A percentile compares a stretch with the other conserved stretches of the same genome.
Evolutionary conservation across 2,888 invertebrate genomes (phyloP).

Genomic region (Myopa tessellatipennis): DNA sequence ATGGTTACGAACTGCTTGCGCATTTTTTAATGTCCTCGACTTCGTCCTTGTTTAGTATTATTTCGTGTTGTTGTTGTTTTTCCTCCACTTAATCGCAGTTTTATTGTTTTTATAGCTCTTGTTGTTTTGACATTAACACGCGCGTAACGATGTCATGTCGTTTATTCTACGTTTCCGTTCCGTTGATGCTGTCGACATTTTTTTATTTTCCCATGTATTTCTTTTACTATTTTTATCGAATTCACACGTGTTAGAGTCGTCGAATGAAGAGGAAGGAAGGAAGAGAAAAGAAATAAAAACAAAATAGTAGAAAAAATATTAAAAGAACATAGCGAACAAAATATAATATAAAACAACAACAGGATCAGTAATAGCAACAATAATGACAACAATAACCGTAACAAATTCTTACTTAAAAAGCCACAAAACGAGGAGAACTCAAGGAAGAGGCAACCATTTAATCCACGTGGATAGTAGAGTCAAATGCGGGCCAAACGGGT

Average conservation of each 20-base stretch:
- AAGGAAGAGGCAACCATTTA: too few relatives aligned
- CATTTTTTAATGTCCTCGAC: not conserved
- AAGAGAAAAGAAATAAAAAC: constrained; percentile 30
- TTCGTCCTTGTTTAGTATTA: not conserved
- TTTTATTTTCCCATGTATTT: constrained; percentile 21
- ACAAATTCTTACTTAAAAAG: not conserved
- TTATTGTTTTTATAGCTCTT: not conserved
- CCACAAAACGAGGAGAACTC: too few relatives aligned
- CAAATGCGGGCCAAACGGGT: too few relatives aligned
- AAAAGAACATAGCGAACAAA: not conserved
- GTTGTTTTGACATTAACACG: constrained; percentile 24
- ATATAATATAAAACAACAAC: not conserved
- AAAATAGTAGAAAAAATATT: constrained; percentile 14
- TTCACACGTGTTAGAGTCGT: too few relatives aligned
- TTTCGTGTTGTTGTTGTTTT: not conserved
- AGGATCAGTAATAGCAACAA: not conserved
- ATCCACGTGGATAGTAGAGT: too few relatives aligned
- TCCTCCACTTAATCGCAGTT: not conserved
- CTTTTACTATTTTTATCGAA: constrained; percentile 36
- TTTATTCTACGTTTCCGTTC: constrained; percentile 12
- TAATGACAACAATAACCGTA: not conserved
- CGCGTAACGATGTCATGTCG: constrained; percentile 26
- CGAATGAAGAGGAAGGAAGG: constrained; percentile 24
- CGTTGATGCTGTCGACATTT: not conserved
- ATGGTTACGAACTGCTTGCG: too few relatives aligned